Base-by-base conservation (phyloP, 2,113 vertebrate genomes). In the Acanthisitta chloris region DNA sequence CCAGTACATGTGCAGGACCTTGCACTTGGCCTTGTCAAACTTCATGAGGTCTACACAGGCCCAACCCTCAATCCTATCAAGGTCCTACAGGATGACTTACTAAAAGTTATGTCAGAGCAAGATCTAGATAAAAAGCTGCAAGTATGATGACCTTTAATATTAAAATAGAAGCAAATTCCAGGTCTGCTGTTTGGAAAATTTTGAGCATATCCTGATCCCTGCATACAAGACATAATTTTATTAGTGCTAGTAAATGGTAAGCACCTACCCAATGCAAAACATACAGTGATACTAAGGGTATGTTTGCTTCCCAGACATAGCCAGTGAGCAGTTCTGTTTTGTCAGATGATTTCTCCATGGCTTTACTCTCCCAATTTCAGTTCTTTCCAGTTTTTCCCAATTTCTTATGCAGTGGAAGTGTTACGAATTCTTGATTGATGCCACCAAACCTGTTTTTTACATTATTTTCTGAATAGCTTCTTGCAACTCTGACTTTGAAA, bases 401-500 rank as follows among this genome's bases (percentile, higher is more conserved):
- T 87, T 93, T 92, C 43, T 33, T 38, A 9, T 70, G 42, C 29
- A 49, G 42, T 48, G 21, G 18, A 64, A 81, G 17, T 21, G 25
- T 67, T 76, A 65, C 17, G 33, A 81, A 84, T 82, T 86, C 81
- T 54, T 81, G 65, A 93, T 66, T 2, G 14, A 81, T 93, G 81
- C 28, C 57, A 40, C 29, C 31, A 84, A 65, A 84, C 19, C 40
- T 64, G 15, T 7, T 78, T 93, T 84, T 93, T 34, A 33, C 29
- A 14, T 76, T 82, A n/a, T 78, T 92, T 94, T 88, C 51, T 71
- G 46, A 91, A 57, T 21, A 94, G 20, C 58, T 94, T 79, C 74
- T 92, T 61, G 45, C 70, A 80, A 8, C 42, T 89, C n/a, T 52
- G 74, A 76, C 84, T 97, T 91, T 79, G 89, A 96, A 94, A 91